These are phyloP conservation scores for Heteromyza rotundicornis DNA, from an alignment of 2,888 invertebrate species.

Conservation along the genomic window DNA sequence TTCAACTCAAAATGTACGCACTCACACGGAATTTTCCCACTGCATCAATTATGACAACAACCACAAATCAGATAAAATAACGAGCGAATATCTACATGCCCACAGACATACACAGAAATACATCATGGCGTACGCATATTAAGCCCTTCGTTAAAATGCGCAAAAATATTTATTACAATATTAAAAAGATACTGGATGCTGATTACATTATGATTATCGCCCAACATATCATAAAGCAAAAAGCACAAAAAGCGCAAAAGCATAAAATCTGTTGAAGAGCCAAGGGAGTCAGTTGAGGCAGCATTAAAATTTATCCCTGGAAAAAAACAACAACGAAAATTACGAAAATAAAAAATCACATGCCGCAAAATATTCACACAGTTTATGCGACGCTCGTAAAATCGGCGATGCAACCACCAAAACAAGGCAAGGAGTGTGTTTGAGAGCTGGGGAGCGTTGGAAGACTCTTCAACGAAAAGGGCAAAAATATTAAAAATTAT, in stretches of 20 bases:
- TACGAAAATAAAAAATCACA: not conserved
- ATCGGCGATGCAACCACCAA: not conserved
- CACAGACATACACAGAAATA: not conserved
- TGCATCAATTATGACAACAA: not conserved
- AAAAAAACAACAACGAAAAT: too few species aligned
- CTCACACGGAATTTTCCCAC: not conserved
- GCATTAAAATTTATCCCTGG: too few species aligned
- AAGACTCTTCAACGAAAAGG: not conserved
- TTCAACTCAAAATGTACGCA: too few species aligned
- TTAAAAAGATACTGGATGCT: slow-evolving; percentile 28
- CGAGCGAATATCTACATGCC: not conserved
- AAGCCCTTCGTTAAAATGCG: not conserved
- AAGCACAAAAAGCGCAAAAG: slow-evolving; percentile 9
- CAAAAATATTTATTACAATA: slow-evolving; percentile 26
- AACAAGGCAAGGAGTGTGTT: not conserved
- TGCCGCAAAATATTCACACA: not conserved
- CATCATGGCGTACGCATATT: not conserved
- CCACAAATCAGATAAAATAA: not conserved
- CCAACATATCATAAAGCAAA: slow-evolving; percentile 16
- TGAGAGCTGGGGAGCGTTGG: not conserved
- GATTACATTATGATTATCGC: slow-evolving; percentile 30
- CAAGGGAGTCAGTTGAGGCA: not conserved
- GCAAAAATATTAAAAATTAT: slow-evolving; percentile 3
- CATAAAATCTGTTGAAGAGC: not conserved
- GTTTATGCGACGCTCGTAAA: not conserved